Conservation (phyloP, 2,113 vertebrate species). For the Lophius piscatorius region DNA sequence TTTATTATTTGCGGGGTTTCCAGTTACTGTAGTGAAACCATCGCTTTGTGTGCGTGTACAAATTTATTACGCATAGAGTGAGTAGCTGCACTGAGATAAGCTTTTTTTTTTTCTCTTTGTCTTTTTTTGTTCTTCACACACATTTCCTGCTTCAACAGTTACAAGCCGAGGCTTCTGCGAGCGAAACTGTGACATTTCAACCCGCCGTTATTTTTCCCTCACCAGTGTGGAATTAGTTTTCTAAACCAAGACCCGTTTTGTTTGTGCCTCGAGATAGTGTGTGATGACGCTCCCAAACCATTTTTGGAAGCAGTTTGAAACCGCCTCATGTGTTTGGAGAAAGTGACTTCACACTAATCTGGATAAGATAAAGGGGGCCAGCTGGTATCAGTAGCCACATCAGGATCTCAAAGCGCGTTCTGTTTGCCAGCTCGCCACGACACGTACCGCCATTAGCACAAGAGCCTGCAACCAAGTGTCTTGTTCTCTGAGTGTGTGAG, state of each 20-base stretch:
- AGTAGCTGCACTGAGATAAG: slow-evolving; percentile 71
- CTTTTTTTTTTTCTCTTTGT: slow-evolving; percentile 33
- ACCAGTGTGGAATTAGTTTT: not conserved
- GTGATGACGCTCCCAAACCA: not conserved
- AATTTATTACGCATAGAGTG: slow-evolving; percentile 33
- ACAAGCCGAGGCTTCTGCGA: slow-evolving; percentile 13
- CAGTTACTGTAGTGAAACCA: slow-evolving; percentile 21
- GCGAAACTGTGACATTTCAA: slow-evolving; percentile 38
- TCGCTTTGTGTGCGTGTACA: slow-evolving; percentile 37
- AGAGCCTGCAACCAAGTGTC: slow-evolving; percentile 13
- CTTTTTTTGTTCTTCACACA: slow-evolving; percentile 20
- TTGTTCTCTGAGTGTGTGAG: slow-evolving; percentile 10
- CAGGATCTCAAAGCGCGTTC: slow-evolving; percentile 17
- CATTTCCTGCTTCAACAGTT: slow-evolving; percentile 57
- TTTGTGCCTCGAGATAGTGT: slow-evolving; percentile 18
- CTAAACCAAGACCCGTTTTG: not conserved
- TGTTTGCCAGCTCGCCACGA: not conserved
- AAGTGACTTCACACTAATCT: slow-evolving; percentile 10
- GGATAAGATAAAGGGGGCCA: slow-evolving; percentile 19
- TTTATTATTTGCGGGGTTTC: slow-evolving; percentile 73
- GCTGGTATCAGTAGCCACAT: slow-evolving; percentile 20
- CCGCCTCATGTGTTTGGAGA: not conserved
- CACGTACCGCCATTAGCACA: slow-evolving; percentile 32
- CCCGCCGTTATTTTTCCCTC: not conserved
- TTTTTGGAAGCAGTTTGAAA: slow-evolving; percentile 6